These are phyloP conservation scores for Atrichornis clamosus DNA, from an alignment of 2,113 vertebrate species.

Conservation along the genomic window DNA sequence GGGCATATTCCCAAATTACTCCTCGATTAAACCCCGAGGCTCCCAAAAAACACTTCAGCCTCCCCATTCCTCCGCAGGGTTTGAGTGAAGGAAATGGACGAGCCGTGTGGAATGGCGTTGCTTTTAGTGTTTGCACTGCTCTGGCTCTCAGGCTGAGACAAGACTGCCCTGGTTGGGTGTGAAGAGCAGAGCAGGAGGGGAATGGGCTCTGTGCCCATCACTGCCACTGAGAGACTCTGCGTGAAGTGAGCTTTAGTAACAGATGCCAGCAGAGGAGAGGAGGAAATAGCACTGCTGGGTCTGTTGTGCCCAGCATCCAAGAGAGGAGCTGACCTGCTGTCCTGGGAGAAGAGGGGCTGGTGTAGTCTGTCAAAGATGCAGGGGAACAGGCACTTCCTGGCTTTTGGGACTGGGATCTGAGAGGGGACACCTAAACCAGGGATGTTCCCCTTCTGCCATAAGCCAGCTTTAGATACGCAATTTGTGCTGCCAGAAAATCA, in stretches of 20 bases:
- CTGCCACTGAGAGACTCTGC: not conserved
- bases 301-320: not conserved
- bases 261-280: not conserved
- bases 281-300: not conserved
- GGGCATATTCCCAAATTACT: not conserved
- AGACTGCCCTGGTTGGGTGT: not conserved
- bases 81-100: not conserved
- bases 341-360: not conserved
- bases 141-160: not conserved
- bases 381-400: not conserved
- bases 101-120: not conserved
- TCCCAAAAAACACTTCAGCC: not conserved
- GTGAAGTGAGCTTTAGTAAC: not conserved
- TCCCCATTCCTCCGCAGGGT: not conserved
- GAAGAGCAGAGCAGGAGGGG: not conserved
- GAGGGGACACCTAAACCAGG: not conserved
- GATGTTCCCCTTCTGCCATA: not conserved
- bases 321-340: not conserved
- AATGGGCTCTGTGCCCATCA: rapidly evolving
- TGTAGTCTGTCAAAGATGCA: not conserved
- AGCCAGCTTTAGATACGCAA: not conserved
- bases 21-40: not conserved
- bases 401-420: not conserved
- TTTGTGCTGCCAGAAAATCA: not conserved
- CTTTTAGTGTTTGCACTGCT: not conserved